Evolutionary conservation across 2,888 invertebrate species (phyloP).

Genomic region (Mesochorus sp.): DNA sequence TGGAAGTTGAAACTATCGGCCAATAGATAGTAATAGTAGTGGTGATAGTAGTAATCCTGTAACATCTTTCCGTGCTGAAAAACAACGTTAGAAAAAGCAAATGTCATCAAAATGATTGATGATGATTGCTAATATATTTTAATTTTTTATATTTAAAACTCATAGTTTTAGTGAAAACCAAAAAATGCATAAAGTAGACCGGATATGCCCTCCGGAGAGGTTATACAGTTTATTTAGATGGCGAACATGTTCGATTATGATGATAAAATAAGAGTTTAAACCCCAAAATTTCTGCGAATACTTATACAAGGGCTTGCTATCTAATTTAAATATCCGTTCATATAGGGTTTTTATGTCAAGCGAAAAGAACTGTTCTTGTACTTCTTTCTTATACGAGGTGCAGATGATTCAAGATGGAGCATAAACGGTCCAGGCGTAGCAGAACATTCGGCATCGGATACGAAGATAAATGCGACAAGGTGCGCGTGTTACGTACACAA

Average conservation of each 20-base stretch:
- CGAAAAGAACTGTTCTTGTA: not conserved
- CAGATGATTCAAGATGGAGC: not conserved
- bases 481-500: not conserved
- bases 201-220: not conserved
- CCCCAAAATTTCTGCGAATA: not conserved
- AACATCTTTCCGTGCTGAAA: no score
- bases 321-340: slow-evolving; percentile 1
- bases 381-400: not conserved
- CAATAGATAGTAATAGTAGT: no score
- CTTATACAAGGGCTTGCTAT: slow-evolving; percentile 10
- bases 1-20: no score
- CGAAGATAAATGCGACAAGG: not conserved
- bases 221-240: not conserved
- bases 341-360: not conserved
- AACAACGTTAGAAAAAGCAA: no score
- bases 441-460: not conserved
- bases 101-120: not conserved
- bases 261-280: not conserved
- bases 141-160: not conserved
- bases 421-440: not conserved
- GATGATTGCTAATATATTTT: not conserved
- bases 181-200: not conserved
- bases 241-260: slow-evolving; percentile 3
- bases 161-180: not conserved
- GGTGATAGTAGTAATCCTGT: no score